Percentiles rank a stretch among this genome's conserved stretches.
These are phyloP conservation scores for Leptinotarsa texana DNA, from an alignment of 1,140 invertebrate species.

Conservation along the genomic window DNA sequence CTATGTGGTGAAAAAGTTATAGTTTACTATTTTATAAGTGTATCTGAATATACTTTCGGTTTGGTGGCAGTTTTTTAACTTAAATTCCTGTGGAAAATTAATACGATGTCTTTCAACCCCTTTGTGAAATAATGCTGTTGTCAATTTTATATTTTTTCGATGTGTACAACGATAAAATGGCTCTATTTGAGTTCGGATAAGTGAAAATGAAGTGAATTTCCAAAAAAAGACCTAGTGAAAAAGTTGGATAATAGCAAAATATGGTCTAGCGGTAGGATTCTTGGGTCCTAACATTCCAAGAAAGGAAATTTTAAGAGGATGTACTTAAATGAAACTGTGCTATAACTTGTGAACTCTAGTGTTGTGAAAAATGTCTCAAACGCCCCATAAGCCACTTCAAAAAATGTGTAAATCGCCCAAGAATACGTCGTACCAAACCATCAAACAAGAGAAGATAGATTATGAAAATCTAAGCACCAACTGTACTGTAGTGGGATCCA, in stretches of 20 bases:
- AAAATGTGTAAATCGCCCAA: conserved; percentile 57
- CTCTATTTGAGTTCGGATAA: conserved; percentile 56
- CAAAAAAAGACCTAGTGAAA: conserved; percentile 16
- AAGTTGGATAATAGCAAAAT: neutral
- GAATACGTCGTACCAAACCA: conserved; percentile 43
- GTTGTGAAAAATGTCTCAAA: conserved; percentile 54
- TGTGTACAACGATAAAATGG: conserved; percentile 50
- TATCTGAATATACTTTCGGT: conserved; percentile 4
- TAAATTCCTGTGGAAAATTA: conserved; percentile 20
- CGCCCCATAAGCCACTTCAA: conserved; percentile 47
- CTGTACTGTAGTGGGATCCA: conserved; percentile 54
- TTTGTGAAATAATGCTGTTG: conserved; percentile 40
- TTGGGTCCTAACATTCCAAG: conserved; percentile 36
- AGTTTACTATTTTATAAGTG: neutral
- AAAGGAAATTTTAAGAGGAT: conserved; percentile 32
- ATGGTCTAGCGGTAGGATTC: conserved; percentile 22
- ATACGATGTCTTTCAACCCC: conserved; percentile 31
- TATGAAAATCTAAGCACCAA: conserved; percentile 54
- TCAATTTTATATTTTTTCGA: conserved; percentile 27
- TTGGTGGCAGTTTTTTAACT: conserved; percentile 13
- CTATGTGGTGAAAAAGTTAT: neutral
- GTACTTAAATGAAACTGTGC: conserved; percentile 39
- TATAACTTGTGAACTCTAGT: conserved; percentile 36
- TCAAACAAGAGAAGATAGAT: conserved; percentile 50
- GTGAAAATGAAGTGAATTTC: conserved; percentile 24